Conservation (phyloP, 2,888 invertebrate species). For the Entomobrya proxima region DNA sequence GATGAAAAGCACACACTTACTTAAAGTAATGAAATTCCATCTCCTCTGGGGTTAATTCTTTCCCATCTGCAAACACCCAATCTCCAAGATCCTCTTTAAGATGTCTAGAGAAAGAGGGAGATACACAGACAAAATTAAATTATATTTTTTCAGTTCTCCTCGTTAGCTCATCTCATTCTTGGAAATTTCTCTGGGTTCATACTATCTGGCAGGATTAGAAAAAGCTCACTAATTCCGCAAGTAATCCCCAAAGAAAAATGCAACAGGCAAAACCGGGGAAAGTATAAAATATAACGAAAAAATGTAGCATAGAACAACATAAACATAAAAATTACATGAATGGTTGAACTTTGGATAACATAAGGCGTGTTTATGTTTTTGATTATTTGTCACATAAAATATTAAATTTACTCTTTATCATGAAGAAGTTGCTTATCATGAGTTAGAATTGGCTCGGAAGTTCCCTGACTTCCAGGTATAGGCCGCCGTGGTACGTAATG, state of each 20-base stretch:
- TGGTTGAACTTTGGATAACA: background rate
- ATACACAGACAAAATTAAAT: constrained; percentile 73
- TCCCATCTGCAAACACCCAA: constrained; percentile 81
- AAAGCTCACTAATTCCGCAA: background rate
- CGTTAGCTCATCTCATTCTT: constrained; percentile 42
- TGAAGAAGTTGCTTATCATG: constrained; percentile 85
- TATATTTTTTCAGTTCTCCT: constrained; percentile 61
- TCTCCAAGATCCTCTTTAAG: constrained; percentile 86
- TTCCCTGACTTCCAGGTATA: constrained; percentile 75
- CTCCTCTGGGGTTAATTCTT: constrained; percentile 89
- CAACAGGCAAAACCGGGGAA: constrained; percentile 62
- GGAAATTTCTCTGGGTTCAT: constrained; percentile 5
- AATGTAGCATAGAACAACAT: background rate
- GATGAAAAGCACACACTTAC: constrained; percentile 76
- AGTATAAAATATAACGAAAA: background rate
- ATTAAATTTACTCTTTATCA: constrained; percentile 83
- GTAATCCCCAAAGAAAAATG: background rate
- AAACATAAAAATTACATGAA: background rate
- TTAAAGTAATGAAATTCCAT: constrained; percentile 90
- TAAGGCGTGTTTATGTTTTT: background rate
- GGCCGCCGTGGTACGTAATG: constrained; percentile 82
- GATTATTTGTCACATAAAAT: background rate
- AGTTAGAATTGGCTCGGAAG: constrained; percentile 80
- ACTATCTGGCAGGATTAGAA: background rate
- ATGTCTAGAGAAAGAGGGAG: constrained; percentile 80